Evolutionary conservation across 64 coral and sea anemone species (phyloP).

Genomic region (Porites australiensis): DNA sequence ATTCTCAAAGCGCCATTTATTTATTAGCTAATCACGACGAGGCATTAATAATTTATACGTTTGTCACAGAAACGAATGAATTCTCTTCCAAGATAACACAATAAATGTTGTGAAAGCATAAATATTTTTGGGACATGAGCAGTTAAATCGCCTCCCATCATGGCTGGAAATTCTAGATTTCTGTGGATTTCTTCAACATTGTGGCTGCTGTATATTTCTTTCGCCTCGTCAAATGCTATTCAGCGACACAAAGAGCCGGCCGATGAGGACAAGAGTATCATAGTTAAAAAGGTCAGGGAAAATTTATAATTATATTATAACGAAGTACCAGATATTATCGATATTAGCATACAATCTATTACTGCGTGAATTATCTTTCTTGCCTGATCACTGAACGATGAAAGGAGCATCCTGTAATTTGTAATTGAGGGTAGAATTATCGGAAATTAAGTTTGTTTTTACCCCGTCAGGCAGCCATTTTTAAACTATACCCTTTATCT

Average conservation of each 20-base stretch:
- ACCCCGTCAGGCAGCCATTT: not conserved
- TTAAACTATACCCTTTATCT: constrained; percentile 13
- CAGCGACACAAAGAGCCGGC: not conserved
- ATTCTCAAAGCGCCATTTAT: not conserved
- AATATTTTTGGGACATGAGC: not conserved
- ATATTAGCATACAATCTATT: no score
- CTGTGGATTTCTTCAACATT: not conserved
- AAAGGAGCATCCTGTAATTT: no score
- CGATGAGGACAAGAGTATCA: constrained; percentile 20
- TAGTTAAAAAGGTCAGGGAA: constrained; percentile 43
- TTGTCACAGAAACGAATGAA: not conserved
- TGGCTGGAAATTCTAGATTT: constrained; percentile 21
- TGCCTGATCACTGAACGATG: no score
- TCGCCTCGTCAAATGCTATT: not conserved
- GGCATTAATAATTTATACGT: constrained; percentile 15
- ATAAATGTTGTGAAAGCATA: not conserved
- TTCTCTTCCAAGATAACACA: not conserved
- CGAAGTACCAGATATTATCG: no score
- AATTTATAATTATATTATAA: no score
- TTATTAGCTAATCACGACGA: constrained; percentile 33
- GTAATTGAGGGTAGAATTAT: no score
- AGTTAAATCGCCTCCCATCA: not conserved
- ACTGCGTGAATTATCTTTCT: no score
- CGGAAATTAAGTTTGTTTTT: not conserved
- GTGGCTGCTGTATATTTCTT: constrained; percentile 28